Conservation (phyloP, 2,797 vertebrate genomes). For the Manis javanica region DNA sequence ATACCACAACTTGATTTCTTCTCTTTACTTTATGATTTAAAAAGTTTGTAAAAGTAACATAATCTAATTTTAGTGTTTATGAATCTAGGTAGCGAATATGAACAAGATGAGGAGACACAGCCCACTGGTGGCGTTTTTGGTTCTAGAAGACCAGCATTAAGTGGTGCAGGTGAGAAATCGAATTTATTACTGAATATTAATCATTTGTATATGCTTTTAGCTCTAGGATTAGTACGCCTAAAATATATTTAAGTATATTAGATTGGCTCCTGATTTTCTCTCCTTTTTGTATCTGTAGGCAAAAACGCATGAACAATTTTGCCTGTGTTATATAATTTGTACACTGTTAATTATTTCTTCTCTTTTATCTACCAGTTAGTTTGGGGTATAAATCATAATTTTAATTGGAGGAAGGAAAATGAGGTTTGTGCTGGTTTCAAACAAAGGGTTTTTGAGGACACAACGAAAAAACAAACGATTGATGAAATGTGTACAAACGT, state of each 20-base stretch:
- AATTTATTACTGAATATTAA: neutral
- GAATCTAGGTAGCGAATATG: constrained; percentile 72
- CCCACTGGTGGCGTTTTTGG: neutral
- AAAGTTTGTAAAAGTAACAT: constrained; percentile 47
- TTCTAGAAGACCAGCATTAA: constrained; percentile 60
- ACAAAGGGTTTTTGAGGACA: constrained; percentile 47
- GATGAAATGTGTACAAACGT: constrained; percentile 12
- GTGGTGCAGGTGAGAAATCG: constrained; percentile 75
- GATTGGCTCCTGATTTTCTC: neutral
- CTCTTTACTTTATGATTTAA: constrained; percentile 22
- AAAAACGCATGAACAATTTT: neutral
- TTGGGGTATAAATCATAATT: neutral
- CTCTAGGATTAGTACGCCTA: neutral
- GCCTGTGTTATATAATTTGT: neutral
- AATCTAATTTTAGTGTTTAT: constrained; percentile 44
- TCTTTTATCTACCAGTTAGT: neutral
- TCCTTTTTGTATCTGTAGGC: neutral
- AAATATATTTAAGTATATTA: neutral
- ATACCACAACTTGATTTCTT: neutral
- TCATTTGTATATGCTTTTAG: neutral
- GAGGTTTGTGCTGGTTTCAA: constrained; percentile 3
- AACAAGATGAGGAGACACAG: constrained; percentile 31
- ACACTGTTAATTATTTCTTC: neutral
- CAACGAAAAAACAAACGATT: neutral
- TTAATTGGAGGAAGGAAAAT: constrained; percentile 42